Evolutionary conservation across 2,113 vertebrate species (phyloP).

Genomic region (Clarias magur): DNA sequence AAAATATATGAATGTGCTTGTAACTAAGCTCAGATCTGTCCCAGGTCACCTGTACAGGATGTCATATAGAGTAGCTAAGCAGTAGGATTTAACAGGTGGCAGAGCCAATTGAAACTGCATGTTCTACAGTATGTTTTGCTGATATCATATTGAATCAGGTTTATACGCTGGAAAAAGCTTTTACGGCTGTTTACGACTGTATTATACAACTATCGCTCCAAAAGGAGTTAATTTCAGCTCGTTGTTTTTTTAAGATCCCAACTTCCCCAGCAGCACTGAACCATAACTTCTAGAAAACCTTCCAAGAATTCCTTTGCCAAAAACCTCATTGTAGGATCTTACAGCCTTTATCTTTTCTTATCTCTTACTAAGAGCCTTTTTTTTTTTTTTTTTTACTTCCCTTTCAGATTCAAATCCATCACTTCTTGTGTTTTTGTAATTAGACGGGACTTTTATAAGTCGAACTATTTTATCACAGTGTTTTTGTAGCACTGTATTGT

Average conservation of each 20-base stretch:
- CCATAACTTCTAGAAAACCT: neutral
- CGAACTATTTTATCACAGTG: neutral
- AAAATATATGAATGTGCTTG: neutral
- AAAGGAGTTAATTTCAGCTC: neutral
- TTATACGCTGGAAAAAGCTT: neutral
- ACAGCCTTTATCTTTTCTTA: neutral
- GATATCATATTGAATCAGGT: neutral
- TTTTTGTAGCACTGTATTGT: neutral
- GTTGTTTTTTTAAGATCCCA: neutral
- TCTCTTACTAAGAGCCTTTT: neutral
- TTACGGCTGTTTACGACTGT: neutral
- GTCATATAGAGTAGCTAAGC: neutral
- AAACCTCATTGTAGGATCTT: neutral
- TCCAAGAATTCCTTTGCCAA: neutral
- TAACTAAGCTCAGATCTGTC: neutral
- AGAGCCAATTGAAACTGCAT: neutral
- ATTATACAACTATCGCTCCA: neutral
- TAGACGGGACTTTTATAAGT: neutral
- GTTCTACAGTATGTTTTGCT: neutral
- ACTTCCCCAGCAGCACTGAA: neutral
- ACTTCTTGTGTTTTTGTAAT: neutral
- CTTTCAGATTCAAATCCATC: neutral
- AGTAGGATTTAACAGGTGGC: neutral
- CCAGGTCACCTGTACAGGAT: neutral
- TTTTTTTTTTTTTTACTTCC: neutral